A percentile compares a stretch with the other conserved stretches of the same genome.
These are phyloP conservation scores for Perognathus longimembris DNA, from an alignment of 2,113 vertebrate species.

Conservation along the genomic window DNA sequence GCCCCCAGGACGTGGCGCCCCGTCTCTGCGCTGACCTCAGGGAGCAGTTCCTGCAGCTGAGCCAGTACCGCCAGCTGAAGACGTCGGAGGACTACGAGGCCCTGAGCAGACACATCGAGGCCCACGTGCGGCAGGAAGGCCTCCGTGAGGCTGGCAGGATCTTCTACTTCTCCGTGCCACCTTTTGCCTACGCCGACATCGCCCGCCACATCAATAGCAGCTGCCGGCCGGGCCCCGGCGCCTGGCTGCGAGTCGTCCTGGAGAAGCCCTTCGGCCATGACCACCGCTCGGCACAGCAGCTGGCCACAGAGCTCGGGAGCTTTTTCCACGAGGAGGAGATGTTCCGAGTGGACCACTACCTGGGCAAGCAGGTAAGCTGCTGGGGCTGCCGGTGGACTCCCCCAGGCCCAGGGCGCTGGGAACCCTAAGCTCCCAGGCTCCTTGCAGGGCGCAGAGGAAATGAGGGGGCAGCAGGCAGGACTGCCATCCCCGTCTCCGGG, in stretches of 20 bases:
- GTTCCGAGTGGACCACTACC: constrained; percentile 97
- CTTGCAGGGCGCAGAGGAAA: background rate
- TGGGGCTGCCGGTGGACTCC: fast-evolving
- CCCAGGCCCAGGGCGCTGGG: fast-evolving
- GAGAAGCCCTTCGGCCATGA: constrained; percentile 99
- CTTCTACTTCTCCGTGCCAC: constrained; percentile 96
- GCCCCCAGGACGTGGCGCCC: constrained; percentile 82
- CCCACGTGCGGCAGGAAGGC: constrained; percentile 86
- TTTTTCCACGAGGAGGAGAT: constrained; percentile 96
- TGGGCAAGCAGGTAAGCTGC: constrained; percentile 95
- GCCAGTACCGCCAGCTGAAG: constrained; percentile 91
- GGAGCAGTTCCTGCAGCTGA: constrained; percentile 92
- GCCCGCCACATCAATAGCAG: constrained; percentile 91
- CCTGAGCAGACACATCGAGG: constrained; percentile 88
- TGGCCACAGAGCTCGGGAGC: constrained; percentile 89
- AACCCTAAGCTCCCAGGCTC: no score
- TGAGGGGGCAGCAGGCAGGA: background rate
- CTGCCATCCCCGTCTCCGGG: fast-evolving
- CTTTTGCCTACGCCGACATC: constrained; percentile 93
- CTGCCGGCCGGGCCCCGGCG: constrained; percentile 87
- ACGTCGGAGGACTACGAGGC: constrained; percentile 88
- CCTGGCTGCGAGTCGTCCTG: constrained; percentile 95
- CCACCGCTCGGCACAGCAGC: constrained; percentile 90
- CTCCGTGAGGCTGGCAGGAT: constrained; percentile 92
- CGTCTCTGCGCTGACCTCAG: constrained; percentile 90